A percentile compares a stretch with the other conserved stretches of the same genome.
Evolutionary conservation across 2,113 vertebrate genomes (phyloP).

Genomic region (Lipophrys pholis): DNA sequence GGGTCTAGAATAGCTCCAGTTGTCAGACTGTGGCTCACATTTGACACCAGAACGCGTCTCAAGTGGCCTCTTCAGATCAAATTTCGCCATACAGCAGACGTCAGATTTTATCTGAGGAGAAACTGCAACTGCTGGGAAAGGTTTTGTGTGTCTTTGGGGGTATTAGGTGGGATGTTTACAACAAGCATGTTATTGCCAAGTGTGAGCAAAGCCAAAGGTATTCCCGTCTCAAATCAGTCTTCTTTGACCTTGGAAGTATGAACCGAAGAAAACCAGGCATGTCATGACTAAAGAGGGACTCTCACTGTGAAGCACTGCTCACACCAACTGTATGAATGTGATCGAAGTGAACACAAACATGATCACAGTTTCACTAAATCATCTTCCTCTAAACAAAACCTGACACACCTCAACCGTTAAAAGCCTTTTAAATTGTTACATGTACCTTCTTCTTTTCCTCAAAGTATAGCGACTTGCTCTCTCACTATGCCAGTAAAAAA

Average conservation of each 20-base stretch:
- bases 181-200: conserved; percentile 4
- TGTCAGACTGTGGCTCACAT: conserved; percentile 22
- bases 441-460: neutral
- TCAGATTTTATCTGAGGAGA: conserved; percentile 23
- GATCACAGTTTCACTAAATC: neutral
- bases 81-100: conserved; percentile 22
- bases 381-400: neutral
- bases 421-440: neutral
- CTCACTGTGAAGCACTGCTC: neutral
- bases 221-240: neutral
- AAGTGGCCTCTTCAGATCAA: conserved; percentile 30
- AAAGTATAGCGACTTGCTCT: conserved; percentile 15
- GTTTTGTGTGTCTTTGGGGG: neutral
- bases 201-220: neutral
- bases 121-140: neutral
- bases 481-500: conserved; percentile 15
- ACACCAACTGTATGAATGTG: neutral
- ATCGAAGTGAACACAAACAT: neutral
- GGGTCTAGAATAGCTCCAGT: conserved; percentile 34
- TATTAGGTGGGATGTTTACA: neutral
- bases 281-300: neutral
- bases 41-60: conserved; percentile 32
- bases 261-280: neutral
- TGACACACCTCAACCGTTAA: neutral
- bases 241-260: neutral